A percentile compares a stretch with the other conserved stretches of the same genome.
Evolutionary conservation across 2,888 invertebrate genomes (phyloP).

Genomic region (Teleiodes luculella): DNA sequence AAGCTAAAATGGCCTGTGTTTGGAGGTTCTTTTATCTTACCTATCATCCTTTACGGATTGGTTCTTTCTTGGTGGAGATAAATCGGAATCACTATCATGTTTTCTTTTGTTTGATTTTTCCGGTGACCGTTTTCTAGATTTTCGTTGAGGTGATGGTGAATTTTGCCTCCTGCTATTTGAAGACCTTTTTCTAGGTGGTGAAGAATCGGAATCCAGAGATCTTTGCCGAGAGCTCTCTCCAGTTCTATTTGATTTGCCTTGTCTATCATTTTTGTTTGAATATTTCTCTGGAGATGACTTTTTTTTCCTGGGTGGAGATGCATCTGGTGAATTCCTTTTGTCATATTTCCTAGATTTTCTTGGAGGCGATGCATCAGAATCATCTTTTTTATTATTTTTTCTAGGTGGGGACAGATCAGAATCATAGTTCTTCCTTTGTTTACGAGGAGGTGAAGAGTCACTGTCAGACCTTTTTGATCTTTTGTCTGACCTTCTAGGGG

Average conservation of each 20-base stretch:
- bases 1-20: neutral
- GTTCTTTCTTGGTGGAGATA: conserved; percentile 47
- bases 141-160: conserved; percentile 22
- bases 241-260: conserved; percentile 17
- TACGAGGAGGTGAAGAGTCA: conserved; percentile 35
- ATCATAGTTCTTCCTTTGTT: conserved; percentile 20
- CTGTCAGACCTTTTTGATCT: conserved; percentile 23
- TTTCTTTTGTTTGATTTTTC: conserved; percentile 27
- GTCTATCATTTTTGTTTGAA: conserved; percentile 1
- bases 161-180: conserved; percentile 16
- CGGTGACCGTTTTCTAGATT: conserved; percentile 19
- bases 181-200: conserved; percentile 39
- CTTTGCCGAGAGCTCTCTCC: conserved; percentile 8
- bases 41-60: conserved; percentile 7
- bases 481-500: conserved; percentile 20
- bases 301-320: conserved; percentile 40
- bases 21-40: conserved; percentile 3
- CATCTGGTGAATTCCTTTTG: conserved; percentile 27
- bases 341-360: conserved; percentile 29
- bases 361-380: conserved; percentile 50
- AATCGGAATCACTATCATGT: conserved; percentile 44
- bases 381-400: conserved; percentile 21
- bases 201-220: conserved; percentile 37
- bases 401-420: conserved; percentile 36
- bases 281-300: neutral